Base-by-base conservation (phyloP, 1,140 invertebrate species). In the Monomorium pharaonis region DNA sequence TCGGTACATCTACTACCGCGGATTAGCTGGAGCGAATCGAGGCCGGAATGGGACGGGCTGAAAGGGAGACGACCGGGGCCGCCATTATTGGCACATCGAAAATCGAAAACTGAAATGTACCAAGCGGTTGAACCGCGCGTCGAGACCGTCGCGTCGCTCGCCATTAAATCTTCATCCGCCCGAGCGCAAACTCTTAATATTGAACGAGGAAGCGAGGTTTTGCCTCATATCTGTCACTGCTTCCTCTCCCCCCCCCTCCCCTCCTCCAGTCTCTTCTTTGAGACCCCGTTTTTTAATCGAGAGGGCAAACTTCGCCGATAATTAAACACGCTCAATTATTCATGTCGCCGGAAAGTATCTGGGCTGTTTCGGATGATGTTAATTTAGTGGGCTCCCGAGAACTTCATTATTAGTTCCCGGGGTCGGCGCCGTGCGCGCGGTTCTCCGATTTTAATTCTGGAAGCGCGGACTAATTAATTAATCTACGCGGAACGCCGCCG, bases 391-490 rank as follows among this genome's bases (percentile, higher is more conserved):
- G 47, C 30, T 42, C 54, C 47, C 62, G 30, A 4, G 33, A 27
- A 21, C 63, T 69, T 80, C 56, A 30, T 76, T 76, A 76, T 44
- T 80, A 49, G 47, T 30, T 54, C 69, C 30, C 6, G 24, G 18
- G 37, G 10, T 69, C 69, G 54, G 37, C 42, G 70, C 89, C n/a
- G n/a, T n/a, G n/a, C n/a, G n/a, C n/a, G n/a, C n/a, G n/a, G n/a
- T n/a, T 89, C 90, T 24, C 21, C 83, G 42, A 87, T 93, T 94
- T 94, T 88, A 94, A 94, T 94, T 92, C 93, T 92, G 90, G 90
- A 91, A 92, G 91, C 92, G 91, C 92, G 91, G 90, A 93, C 91
- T 94, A 94, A 94, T 94, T 94, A 94, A 93, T 89, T 91, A 94
- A 93, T 89, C 92, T 90, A 88, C 85, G 85, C 89, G 89, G n/a